Base-by-base conservation (phyloP, 2,113 vertebrate species). In the Excalfactoria chinensis region DNA sequence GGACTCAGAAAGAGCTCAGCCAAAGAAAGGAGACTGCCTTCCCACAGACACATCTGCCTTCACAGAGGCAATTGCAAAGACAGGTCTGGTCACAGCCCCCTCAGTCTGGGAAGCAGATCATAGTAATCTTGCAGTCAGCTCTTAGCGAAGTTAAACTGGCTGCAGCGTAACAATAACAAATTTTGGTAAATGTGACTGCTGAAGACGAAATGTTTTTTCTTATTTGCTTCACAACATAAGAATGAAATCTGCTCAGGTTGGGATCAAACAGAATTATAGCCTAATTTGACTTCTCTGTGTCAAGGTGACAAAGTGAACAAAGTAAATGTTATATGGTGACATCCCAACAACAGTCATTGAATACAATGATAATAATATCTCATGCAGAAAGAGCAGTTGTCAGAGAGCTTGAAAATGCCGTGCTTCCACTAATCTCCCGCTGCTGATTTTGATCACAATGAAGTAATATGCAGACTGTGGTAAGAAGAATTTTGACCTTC, bases 361-460 rank as follows among this genome's bases (percentile, higher is more conserved):
- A 83, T 95, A 80, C 71, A 90, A 87, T 67, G 37, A 76, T 69
- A 84, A 92, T 82, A 93, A 76, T 76, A 85, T 60, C 91, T 67
- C 43, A 2, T 28, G 23, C 32, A 92, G 63, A 60, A 81, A 87
- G 28, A 83, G 26, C 71, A 92, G 37, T 87, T 89, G 89, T 83
- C 81, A 87, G 55, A 20, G 30, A 93, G 64, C 20, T 89, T 89
- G 76, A 91, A 92, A 95, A 94, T 82, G 58, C 16, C 62, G 48
- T 86, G 34, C 41, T 84, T 91, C 51, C 72, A 56, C 74, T 91
- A 91, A 96, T 85, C 30, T 18, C 30, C 94, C 74, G 76, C 63
- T 75, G 90, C 63, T 91, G 51, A 77, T 83, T 94, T 71, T 77
- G 56, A 68, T 60, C 82, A 93, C 82, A 93, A 62, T 60, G 60